Evolutionary conservation across 2,888 invertebrate species (phyloP).

Genomic region (Coenonympha arcania): DNA sequence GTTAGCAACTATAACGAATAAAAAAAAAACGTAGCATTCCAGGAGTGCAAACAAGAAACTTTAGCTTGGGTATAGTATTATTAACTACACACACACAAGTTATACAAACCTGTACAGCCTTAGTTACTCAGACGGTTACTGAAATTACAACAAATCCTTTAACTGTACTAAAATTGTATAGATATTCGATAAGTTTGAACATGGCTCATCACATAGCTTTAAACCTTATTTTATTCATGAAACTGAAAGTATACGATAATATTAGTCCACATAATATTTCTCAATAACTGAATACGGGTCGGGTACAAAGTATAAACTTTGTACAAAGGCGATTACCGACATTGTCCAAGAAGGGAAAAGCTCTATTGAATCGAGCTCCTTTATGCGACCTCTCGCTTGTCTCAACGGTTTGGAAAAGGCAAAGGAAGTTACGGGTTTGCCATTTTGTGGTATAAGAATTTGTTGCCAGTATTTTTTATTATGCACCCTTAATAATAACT

Average conservation of each 20-base stretch:
- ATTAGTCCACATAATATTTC: constrained; percentile 7
- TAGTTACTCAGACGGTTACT: too few species aligned
- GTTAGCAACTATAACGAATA: too few species aligned
- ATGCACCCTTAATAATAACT: too few species aligned
- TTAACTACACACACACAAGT: too few species aligned
- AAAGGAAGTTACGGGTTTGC: constrained; percentile 2
- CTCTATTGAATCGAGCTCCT: constrained; percentile 7
- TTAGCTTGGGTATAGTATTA: too few species aligned
- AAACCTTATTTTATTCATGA: constrained; percentile 2
- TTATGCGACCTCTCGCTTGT: constrained; percentile 8
- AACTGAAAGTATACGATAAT: constrained; percentile 1
- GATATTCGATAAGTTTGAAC: neutral
- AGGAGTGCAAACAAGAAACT: too few species aligned
- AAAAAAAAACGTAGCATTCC: too few species aligned
- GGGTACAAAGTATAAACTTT: constrained; percentile 10
- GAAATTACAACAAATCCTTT: too few species aligned
- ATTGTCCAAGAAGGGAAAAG: constrained; percentile 8
- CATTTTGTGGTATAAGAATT: constrained; percentile 2
- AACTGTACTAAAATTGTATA: neutral
- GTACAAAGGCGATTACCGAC: constrained; percentile 12
- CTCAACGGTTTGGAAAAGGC: constrained; percentile 6
- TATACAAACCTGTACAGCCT: too few species aligned
- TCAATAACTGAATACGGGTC: constrained; percentile 3
- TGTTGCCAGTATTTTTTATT: neutral
- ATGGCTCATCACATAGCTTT: neutral